Base-by-base conservation (phyloP, 2,113 vertebrate species). In the Campylomormyrus tamandua region DNA sequence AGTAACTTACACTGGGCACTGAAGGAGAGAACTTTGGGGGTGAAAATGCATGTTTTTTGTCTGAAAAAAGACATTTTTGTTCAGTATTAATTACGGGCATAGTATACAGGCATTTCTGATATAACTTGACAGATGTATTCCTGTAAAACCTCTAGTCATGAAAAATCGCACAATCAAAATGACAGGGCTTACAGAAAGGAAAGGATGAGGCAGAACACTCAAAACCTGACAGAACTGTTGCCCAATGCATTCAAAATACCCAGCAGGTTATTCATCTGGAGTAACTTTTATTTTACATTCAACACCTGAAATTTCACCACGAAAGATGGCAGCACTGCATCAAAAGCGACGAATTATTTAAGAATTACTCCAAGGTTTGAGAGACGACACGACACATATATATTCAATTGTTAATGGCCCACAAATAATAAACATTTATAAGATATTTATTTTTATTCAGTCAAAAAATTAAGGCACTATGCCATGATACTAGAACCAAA, bases 1-100 rank as follows among this genome's bases (percentile, higher is more conserved):
- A 24, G 48, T 62, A 46, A 89, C 94, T 93, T 91, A 95, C 95
- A 45, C 52, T 0, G 21, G 52, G 9, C 35, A 50, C 0, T 0
- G 92, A 88, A 50, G 89, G 84, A 27, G 91, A 70, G 46, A 88
- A 91, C 84, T 89, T 91, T 45, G 90, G 24, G 15, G 90, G 89
- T 0, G 88, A 27, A 27, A 90, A 91, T 91, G 35, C 35, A 8
- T 80, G 74, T 80, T 80, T 42, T 19, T 92, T 93, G 92, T 94
- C 95, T 95, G 88, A 4, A 93, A 93, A 39, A 19, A 84, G 13
- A 90, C 83, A 88, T 80, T 17, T 80, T 15, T 42, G 13, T 80
- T 80, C 1, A 80, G 39, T 77, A 77, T 77, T 77, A 80, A 42
- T 80, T 42, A 19, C 10, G 21, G 35, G 35, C 17, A 15, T 15